Evolutionary conservation across 2,888 invertebrate genomes (phyloP).

Genomic region (Ariolimax columbianus): DNA sequence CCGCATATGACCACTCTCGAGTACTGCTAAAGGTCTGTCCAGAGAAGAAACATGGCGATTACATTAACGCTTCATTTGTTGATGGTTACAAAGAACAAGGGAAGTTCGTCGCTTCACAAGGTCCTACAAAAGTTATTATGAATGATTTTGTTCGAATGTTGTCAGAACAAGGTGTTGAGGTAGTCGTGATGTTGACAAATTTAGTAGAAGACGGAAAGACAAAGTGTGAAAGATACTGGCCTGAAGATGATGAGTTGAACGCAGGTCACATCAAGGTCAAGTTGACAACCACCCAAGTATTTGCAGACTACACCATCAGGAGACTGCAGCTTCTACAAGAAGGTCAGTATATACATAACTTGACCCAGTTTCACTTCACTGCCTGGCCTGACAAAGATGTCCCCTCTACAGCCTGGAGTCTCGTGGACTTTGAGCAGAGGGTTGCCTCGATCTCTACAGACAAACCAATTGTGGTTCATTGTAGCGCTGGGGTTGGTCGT

Average conservation of each 20-base stretch:
- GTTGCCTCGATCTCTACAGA: neutral
- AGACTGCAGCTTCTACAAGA: neutral
- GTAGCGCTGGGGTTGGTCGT: neutral
- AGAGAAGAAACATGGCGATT: neutral
- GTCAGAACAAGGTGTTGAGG: neutral
- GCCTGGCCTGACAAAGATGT: conserved; percentile 19
- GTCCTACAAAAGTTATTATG: neutral
- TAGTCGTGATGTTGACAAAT: conserved; percentile 5
- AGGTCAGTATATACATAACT: neutral
- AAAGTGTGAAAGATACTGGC: too few species aligned
- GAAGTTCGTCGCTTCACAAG: conserved; percentile 7
- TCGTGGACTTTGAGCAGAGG: neutral
- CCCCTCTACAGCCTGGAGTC: conserved; percentile 2
- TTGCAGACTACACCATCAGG: conserved; percentile 25
- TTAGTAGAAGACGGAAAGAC: neutral
- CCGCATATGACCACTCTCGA: neutral
- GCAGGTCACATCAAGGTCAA: neutral
- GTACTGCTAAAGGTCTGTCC: too few species aligned
- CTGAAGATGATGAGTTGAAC: neutral
- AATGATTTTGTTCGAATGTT: conserved; percentile 9
- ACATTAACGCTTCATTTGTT: conserved; percentile 5
- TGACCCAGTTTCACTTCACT: conserved; percentile 10
- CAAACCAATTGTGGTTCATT: conserved; percentile 8
- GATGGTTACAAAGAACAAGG: neutral
- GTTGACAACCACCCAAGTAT: conserved; percentile 9